Evolutionary conservation across 1,140 invertebrate genomes (phyloP), one percentile per base, ranked within the genome.

Genomic region (Drosophila ironensis): DNA sequence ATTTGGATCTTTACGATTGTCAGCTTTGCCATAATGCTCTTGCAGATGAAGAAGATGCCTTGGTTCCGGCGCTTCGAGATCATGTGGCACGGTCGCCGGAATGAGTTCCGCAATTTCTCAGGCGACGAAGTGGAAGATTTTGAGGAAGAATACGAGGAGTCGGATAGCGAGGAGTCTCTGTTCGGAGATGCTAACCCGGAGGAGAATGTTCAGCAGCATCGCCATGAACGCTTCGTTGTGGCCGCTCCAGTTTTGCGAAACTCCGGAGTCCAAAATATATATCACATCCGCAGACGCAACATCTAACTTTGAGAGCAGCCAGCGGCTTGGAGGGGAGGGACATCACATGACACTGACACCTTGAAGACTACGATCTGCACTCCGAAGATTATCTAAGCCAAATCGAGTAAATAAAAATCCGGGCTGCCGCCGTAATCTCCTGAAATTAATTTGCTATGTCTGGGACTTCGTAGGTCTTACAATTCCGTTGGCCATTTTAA

Each of bases 401-500:
- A 47, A 41, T 67, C 57, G 37, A 54, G 57, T 48, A 44, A 72
- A 47, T 50, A 33, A 35, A 72, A 42, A 37, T 30, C 27, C 22
- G 20, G 16, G 24, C 53, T 27, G n/a, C 6, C 16, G 25, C 22
- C 41, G 35, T 67, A 78, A 82, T 78, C 78, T 57, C 35, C 73
- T 40, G 38, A 66, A 82, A 82, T 84, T 84, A 82, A 82, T 84
- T 82, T 66, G 69, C 82, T 47, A 53, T 37, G 25, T 30, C 28
- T 11, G 9, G 28, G 27, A 22, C 38, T 42, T 45, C 48, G 27
- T 28, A 47, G 67, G 66, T 50, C 44, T 72, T 57, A 33, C 52
- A 46, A 59, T 78, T 72, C 42, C 75, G 54, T 77, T 77, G 69
- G 70, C 80, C 80, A 40, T 84, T 82, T 82, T 86, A 84, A 82